phyloP scores from a whole-genome alignment of 2,797 vertebrate genomes.

The Leucoraja ocellata region DNA sequence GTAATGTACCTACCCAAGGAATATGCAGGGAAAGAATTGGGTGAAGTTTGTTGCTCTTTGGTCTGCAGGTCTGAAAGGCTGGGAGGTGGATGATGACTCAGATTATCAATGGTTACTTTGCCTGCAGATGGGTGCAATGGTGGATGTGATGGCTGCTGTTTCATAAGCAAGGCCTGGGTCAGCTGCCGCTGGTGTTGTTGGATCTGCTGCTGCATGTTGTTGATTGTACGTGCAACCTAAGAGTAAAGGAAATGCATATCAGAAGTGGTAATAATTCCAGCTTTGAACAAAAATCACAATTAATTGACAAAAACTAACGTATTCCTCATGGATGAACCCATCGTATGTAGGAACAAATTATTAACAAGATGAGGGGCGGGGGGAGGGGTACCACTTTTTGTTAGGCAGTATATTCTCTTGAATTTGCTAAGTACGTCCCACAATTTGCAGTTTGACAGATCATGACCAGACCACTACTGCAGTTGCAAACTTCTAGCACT shows the following conservation, averaged over 20 bases:
- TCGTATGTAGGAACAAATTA: background rate
- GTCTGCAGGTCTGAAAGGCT: constrained; percentile 92
- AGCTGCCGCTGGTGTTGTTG: constrained; percentile 99
- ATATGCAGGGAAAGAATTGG: constrained; percentile 84
- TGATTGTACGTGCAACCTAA: constrained; percentile 99
- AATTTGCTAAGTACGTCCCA: background rate
- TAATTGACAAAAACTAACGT: background rate
- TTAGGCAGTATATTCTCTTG: background rate
- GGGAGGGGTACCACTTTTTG: background rate
- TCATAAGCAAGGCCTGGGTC: constrained; percentile 94
- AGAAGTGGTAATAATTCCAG: background rate
- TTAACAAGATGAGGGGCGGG: background rate
- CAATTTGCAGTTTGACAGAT: background rate
- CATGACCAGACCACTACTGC: background rate
- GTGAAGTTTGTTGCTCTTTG: constrained; percentile 94
- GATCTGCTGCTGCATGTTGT: constrained; percentile 99
- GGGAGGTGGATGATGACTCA: constrained; percentile 75
- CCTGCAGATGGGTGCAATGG: constrained; percentile 81
- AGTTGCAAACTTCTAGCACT: constrained; percentile 1
- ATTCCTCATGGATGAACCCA: background rate
- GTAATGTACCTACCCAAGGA: constrained; percentile 73
- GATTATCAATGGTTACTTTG: constrained; percentile 88
- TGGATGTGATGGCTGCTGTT: constrained; percentile 82
- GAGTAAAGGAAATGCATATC: background rate
- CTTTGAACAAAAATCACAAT: background rate